These are phyloP conservation scores for Aptenodytes forsteri DNA, from an alignment of 2,113 vertebrate species.

Conservation along the genomic window DNA sequence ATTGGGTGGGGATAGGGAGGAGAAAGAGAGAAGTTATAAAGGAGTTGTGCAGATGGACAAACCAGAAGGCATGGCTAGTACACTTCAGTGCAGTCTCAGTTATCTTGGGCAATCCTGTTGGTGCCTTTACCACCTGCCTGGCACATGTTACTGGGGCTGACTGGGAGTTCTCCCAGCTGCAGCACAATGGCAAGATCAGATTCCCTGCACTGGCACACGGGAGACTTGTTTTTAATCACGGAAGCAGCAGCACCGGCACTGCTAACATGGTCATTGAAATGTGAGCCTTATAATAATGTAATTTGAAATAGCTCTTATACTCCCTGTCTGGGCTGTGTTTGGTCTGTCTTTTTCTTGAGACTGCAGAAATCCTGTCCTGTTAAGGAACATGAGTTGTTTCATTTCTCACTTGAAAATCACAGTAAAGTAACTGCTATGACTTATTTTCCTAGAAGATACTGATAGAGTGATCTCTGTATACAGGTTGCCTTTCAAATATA, in stretches of 20 bases:
- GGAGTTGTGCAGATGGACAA: neutral
- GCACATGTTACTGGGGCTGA: neutral
- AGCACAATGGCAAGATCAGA: neutral
- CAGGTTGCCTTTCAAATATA: neutral
- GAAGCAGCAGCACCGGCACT: fast-evolving
- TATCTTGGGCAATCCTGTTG: neutral
- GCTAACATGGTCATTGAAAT: neutral
- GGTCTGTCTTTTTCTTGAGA: neutral
- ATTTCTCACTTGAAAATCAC: neutral
- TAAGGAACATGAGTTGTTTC: neutral
- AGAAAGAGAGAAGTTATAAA: neutral
- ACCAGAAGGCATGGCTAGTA: neutral
- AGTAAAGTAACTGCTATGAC: neutral
- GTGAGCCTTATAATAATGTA: neutral
- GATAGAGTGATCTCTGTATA: neutral
- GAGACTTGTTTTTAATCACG: neutral
- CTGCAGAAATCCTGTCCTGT: neutral
- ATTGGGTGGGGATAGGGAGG: neutral
- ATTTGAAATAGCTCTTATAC: neutral
- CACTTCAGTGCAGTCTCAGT: neutral
- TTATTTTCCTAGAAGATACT: neutral
- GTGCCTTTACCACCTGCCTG: neutral
- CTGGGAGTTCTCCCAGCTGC: neutral
- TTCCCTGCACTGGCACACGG: neutral
- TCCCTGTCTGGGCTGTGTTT: neutral